Conservation (phyloP, 2,888 invertebrate genomes). For the Trissoscelio sp. region DNA sequence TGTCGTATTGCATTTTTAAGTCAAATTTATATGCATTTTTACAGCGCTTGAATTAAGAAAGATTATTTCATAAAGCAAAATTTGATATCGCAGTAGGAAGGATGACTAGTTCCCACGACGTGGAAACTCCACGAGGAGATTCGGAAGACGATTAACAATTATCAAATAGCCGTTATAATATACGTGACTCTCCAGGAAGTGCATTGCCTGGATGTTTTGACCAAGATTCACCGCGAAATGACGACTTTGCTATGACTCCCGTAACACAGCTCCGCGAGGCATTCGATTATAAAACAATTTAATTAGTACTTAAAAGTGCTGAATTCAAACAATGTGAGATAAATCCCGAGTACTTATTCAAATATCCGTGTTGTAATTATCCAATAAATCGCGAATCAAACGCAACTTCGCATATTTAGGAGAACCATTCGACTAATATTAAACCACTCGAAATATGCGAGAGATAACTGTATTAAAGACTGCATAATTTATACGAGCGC, state of each 20-base stretch:
- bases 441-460: constrained; percentile 20
- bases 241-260: neutral
- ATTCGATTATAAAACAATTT: constrained; percentile 27
- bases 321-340: constrained; percentile 37
- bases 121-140: constrained; percentile 47
- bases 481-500: constrained; percentile 18
- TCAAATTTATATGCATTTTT: too few relatives aligned
- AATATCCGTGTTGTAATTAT: constrained; percentile 27
- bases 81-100: constrained; percentile 21
- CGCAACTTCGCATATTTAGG: constrained; percentile 8
- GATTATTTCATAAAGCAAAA: neutral
- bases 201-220: constrained; percentile 44
- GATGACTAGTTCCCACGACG: constrained; percentile 56
- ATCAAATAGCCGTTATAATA: constrained; percentile 56
- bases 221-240: constrained; percentile 12
- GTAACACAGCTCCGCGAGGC: neutral
- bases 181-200: constrained; percentile 47
- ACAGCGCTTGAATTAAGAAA: neutral
- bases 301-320: constrained; percentile 33
- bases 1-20: too few relatives aligned
- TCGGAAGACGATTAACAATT: constrained; percentile 62
- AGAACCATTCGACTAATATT: constrained; percentile 18
- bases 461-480: constrained; percentile 32
- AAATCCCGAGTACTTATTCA: constrained; percentile 22
- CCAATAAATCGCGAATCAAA: constrained; percentile 14